These are phyloP conservation scores for Benitochromis conjunctus DNA, from an alignment of 2,113 vertebrate species.

Conservation along the genomic window DNA sequence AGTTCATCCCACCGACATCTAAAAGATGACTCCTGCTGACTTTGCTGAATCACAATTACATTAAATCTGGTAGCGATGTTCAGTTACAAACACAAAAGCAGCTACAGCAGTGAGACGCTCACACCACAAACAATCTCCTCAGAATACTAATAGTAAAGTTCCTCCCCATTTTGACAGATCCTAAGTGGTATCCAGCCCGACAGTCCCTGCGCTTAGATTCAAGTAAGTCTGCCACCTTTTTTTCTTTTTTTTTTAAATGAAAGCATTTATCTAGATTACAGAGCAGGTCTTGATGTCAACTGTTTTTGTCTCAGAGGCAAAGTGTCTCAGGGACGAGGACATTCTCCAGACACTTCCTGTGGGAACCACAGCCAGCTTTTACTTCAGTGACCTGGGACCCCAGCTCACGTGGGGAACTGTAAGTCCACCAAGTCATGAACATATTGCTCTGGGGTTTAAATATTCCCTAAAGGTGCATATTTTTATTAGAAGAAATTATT, in stretches of 20 bases:
- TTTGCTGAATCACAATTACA: neutral
- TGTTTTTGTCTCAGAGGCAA: constrained; percentile 75
- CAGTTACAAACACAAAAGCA: neutral
- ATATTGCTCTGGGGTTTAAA: neutral
- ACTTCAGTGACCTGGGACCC: constrained; percentile 90
- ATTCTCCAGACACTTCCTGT: constrained; percentile 89
- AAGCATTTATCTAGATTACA: neutral
- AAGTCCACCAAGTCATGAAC: constrained; percentile 43
- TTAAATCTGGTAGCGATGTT: neutral
- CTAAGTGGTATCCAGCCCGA: constrained; percentile 88
- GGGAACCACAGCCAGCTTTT: constrained; percentile 91
- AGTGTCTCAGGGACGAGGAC: constrained; percentile 87
- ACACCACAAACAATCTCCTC: neutral
- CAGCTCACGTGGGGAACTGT: constrained; percentile 97
- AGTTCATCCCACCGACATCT: constrained; percentile 24
- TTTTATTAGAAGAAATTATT: neutral
- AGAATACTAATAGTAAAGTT: neutral
- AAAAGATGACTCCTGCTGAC: neutral
- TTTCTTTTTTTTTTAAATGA: too few species aligned
- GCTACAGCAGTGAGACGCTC: neutral
- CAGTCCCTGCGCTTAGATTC: constrained; percentile 89
- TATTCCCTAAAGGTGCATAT: rapidly evolving
- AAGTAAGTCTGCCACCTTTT: constrained; percentile 74
- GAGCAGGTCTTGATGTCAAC: neutral
- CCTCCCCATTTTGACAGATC: constrained; percentile 71